phyloP scores from a whole-genome alignment of 2,113 vertebrate genomes.

The Passer domesticus region DNA sequence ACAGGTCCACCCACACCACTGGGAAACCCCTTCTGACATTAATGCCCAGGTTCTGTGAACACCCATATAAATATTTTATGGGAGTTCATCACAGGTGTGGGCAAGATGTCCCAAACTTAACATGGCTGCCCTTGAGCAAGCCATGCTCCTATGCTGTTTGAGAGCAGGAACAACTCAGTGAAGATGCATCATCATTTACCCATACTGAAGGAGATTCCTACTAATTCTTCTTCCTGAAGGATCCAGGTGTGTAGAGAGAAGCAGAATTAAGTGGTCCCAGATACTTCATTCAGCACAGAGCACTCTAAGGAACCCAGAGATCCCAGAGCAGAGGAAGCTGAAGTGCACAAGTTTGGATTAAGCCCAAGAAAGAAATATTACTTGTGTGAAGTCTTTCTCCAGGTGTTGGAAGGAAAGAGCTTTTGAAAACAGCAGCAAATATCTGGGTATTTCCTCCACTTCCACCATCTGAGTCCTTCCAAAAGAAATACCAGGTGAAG shows the following conservation, averaged over 20 bases:
- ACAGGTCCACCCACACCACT: fast-evolving
- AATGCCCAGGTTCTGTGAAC: not conserved
- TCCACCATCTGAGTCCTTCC: not conserved
- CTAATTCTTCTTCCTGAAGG: not conserved
- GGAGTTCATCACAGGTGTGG: fast-evolving
- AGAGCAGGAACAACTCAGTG: not conserved
- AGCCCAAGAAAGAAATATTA: not conserved
- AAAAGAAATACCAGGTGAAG: not conserved
- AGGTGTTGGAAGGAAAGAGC: not conserved
- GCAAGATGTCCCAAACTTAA: not conserved
- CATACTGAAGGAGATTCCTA: not conserved
- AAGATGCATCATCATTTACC: not conserved
- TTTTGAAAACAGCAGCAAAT: not conserved
- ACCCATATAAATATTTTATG: not conserved
- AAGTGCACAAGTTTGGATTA: not conserved
- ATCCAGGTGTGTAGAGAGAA: not conserved
- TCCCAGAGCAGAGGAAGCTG: not conserved
- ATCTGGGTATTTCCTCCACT: not conserved
- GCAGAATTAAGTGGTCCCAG: not conserved
- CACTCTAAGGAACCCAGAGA: not conserved
- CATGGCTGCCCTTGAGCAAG: not conserved
- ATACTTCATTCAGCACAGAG: not conserved
- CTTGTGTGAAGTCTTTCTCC: not conserved
- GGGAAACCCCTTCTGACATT: not conserved
- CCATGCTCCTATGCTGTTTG: not conserved